Evolutionary conservation across 2,797 vertebrate genomes (phyloP).

Genomic region (Rhinatrema bivittatum): DNA sequence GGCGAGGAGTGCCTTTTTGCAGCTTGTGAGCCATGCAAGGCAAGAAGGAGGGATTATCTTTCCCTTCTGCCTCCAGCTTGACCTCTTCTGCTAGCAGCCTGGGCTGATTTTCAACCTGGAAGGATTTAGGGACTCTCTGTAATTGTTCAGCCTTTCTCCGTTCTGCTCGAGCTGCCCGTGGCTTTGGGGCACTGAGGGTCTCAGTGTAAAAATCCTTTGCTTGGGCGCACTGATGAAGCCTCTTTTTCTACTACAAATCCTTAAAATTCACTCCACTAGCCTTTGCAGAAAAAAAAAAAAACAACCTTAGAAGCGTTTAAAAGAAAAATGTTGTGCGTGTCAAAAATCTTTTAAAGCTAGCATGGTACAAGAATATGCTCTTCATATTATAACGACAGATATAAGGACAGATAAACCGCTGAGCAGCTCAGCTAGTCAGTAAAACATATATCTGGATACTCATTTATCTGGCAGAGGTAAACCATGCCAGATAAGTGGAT

Average conservation of each 20-base stretch:
- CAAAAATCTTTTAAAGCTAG: accelerated
- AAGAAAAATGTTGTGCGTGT: slow-evolving; percentile 3
- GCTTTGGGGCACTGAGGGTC: background rate
- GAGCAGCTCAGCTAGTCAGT: too few species aligned
- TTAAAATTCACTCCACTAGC: background rate
- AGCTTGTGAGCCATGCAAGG: slow-evolving; percentile 16
- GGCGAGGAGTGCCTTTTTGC: accelerated
- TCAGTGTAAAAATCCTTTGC: too few species aligned
- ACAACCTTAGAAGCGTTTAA: background rate
- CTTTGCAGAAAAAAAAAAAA: accelerated
- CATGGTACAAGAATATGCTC: too few species aligned
- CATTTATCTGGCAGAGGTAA: too few species aligned
- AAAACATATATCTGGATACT: too few species aligned
- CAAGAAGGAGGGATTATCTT: slow-evolving; percentile 22
- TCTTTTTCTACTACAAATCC: background rate
- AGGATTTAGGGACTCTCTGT: slow-evolving; percentile 28
- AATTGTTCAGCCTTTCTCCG: slow-evolving; percentile 22
- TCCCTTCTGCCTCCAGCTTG: slow-evolving; percentile 34
- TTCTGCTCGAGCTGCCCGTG: background rate
- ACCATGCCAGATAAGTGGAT: too few species aligned
- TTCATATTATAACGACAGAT: too few species aligned
- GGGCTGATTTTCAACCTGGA: slow-evolving; percentile 47
- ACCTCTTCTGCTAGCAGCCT: slow-evolving; percentile 44
- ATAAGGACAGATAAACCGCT: too few species aligned
- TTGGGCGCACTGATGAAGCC: too few species aligned